Base-by-base conservation (phyloP, 2,797 vertebrate genomes). In the Furcifer pardalis region DNA sequence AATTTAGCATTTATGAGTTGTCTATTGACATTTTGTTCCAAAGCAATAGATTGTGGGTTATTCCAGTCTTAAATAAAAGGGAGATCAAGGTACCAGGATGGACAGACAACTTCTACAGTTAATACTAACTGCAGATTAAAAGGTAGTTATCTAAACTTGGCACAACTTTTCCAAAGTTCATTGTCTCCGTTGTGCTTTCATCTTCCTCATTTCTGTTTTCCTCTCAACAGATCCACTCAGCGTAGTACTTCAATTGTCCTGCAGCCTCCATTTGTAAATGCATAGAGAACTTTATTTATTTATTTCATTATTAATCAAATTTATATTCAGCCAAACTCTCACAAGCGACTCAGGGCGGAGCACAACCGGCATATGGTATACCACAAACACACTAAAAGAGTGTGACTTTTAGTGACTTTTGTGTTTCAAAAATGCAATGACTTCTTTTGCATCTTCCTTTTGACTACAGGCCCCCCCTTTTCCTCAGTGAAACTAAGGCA, bases 211-310 rank as follows among this genome's bases (percentile, higher is more conserved):
- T 92, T 81, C 59, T 10, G 1, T 30, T 77, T 87, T 9, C 44
- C 88, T 89, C 91, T 83, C 68, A 84, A 0, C 74, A 90, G 46
- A 56, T 21, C 4, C 37, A 19, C n/a, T 82, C 91, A 84, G n/a
- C 79, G 89, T 0, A 0, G 25, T 30, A 23, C 21, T 63, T 49
- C 65, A n/a, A n/a, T 0, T 1, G 35, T 1, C 40, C 17, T 19
- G 0, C 66, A 69, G 46, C 65, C 76, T 13, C 3, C 68, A 75
- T 79, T 83, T 84, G 32, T n/a, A 69, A 56, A 84, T 13, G 13
- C 69, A 27, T 25, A 21, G 5, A 81, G 23, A 79, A 46, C 66
- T 82, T 60, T 80, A 0, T 1, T 30, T 65, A 63, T n/a, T n/a
- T n/a, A n/a, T n/a, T n/a, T n/a, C n/a, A n/a, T n/a, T n/a, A n/a